Evolutionary conservation across 2,888 invertebrate species (phyloP).

Genomic region (Ormyrus thymus): DNA sequence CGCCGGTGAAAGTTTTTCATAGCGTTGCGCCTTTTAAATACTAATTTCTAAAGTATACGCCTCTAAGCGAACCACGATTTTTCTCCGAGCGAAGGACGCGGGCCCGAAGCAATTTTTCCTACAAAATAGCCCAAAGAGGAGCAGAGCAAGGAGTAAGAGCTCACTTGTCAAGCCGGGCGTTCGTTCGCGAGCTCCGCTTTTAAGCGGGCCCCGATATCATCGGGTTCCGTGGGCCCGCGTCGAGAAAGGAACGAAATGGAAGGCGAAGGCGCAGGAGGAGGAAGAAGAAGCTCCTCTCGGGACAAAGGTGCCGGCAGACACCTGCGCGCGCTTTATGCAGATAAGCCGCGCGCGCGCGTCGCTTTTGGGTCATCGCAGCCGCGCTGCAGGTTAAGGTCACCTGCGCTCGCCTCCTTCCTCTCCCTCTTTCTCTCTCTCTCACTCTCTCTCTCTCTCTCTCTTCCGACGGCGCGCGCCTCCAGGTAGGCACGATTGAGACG

Average conservation of each 20-base stretch:
- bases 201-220: too few species aligned
- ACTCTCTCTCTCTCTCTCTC: constrained; percentile 40
- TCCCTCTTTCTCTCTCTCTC: constrained; percentile 46
- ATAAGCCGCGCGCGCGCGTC: constrained; percentile 63
- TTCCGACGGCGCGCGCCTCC: constrained; percentile 28
- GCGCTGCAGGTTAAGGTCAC: constrained; percentile 61
- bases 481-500: constrained; percentile 54
- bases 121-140: background rate
- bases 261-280: too few species aligned
- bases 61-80: too few species aligned
- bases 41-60: too few species aligned
- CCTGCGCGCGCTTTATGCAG: constrained; percentile 71
- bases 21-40: too few species aligned
- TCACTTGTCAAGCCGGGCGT: background rate
- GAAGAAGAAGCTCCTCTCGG: background rate
- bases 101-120: too few species aligned
- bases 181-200: constrained; percentile 3
- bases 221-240: too few species aligned
- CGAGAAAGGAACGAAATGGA: too few species aligned
- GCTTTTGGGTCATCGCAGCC: constrained; percentile 47
- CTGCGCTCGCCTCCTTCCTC: constrained; percentile 23
- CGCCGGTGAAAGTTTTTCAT: too few species aligned
- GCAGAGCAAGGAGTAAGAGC: background rate
- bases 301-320: constrained; percentile 71
- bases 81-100: background rate